Percentiles rank a stretch among this genome's conserved stretches.
These are phyloP conservation scores for Minunthozetes semirufus DNA, from an alignment of 2,888 invertebrate genomes.

Conservation along the genomic window DNA sequence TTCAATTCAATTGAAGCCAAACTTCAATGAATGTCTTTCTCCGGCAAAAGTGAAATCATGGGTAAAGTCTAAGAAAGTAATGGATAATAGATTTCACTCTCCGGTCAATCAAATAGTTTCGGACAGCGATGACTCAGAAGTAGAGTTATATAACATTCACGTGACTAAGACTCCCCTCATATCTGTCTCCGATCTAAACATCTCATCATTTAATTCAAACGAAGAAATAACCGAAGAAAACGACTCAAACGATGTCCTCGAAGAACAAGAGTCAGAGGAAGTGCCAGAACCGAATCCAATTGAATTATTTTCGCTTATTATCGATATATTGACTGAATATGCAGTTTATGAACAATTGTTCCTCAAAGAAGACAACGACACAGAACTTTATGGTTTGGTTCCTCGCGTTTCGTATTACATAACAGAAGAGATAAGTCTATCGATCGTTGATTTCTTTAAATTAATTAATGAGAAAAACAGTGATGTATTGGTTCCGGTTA, in stretches of 20 bases:
- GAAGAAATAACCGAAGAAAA: background rate
- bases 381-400: background rate
- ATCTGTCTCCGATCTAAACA: background rate
- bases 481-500: background rate
- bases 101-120: background rate
- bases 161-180: slow-evolving; percentile 3
- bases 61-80: background rate
- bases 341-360: slow-evolving; percentile 11
- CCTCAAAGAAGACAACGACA: background rate
- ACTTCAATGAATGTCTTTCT: background rate
- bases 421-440: background rate
- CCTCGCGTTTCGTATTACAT: slow-evolving; percentile 2
- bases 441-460: background rate
- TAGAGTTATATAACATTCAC: slow-evolving; percentile 9
- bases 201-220: background rate
- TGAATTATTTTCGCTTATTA: slow-evolving; percentile 14
- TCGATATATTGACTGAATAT: slow-evolving; percentile 30
- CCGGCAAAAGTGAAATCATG: slow-evolving; percentile 31
- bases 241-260: background rate
- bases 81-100: background rate
- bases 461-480: background rate
- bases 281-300: background rate
- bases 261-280: background rate
- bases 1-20: slow-evolving; percentile 12
- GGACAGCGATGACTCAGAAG: slow-evolving; percentile 19